Percentiles rank a stretch among this genome's conserved stretches.
Conservation (phyloP, 2,113 vertebrate genomes). For the Speoplatyrhinus poulsoni region DNA sequence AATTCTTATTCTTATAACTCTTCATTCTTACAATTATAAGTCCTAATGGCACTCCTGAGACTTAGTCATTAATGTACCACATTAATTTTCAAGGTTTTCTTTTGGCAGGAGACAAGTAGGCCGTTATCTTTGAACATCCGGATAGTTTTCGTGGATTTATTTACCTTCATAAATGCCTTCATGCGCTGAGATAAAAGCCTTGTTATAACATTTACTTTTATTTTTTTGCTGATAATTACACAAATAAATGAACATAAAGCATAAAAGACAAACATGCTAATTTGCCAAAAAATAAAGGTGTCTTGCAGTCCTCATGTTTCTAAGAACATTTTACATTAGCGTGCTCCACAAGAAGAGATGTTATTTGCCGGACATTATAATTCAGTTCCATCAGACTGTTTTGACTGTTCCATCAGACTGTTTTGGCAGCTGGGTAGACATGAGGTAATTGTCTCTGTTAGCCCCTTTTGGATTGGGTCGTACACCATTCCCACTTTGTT, state of each 20-base stretch:
- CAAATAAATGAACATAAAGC: background rate
- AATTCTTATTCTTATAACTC: background rate
- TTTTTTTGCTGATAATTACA: slow-evolving; percentile 7
- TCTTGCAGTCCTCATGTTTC: too few species aligned
- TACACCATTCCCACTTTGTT: slow-evolving; percentile 22
- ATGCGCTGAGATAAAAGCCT: too few species aligned
- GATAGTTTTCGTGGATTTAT: background rate
- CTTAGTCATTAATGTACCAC: slow-evolving; percentile 32
- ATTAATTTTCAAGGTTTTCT: slow-evolving; percentile 30
- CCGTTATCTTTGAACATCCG: too few species aligned
- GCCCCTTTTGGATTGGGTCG: slow-evolving; percentile 30
- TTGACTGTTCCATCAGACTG: too few species aligned
- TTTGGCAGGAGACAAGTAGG: background rate
- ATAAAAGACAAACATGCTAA: background rate
- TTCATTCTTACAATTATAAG: slow-evolving; percentile 5
- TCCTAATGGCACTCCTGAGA: slow-evolving; percentile 34
- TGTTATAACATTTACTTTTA: too few species aligned
- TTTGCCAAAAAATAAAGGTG: background rate
- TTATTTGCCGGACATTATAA: slow-evolving; percentile 9
- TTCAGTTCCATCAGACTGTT: slow-evolving; percentile 8
- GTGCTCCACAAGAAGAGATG: slow-evolving; percentile 4
- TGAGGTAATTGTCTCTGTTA: slow-evolving; percentile 27
- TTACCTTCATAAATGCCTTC: too few species aligned
- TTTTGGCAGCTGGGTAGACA: slow-evolving; percentile 22
- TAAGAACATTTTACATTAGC: background rate